Percentiles rank a stretch among this genome's conserved stretches.
Conservation (phyloP, 2,113 vertebrate species). For the Pongo abelii region DNA sequence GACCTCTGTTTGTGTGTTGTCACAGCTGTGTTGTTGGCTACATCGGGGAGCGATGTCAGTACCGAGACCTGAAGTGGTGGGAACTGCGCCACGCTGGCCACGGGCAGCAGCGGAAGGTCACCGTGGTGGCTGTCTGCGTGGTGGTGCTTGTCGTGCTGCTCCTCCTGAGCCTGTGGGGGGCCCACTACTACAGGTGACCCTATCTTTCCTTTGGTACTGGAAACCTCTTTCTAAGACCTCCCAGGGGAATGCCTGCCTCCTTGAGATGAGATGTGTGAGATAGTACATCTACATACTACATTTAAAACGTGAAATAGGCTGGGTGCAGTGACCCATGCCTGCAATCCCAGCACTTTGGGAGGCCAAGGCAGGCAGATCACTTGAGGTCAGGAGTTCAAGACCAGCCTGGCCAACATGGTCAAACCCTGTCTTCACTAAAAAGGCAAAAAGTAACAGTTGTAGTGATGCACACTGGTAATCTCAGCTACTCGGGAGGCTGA, state of each 20-base stretch:
- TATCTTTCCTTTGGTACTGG: not conserved
- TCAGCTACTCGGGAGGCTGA: too few relatives aligned
- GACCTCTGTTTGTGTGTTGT: conserved; percentile 10
- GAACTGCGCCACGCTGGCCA: conserved; percentile 85
- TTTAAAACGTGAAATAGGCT: too few relatives aligned
- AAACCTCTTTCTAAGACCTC: not conserved
- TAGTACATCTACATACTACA: not conserved
- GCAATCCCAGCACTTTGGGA: too few relatives aligned
- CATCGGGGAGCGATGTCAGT: conserved; percentile 93
- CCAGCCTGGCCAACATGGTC: too few relatives aligned
- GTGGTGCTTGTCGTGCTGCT: conserved; percentile 86
- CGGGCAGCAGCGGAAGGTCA: conserved; percentile 84
- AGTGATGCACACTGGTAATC: too few relatives aligned
- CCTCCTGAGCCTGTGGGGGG: conserved; percentile 80
- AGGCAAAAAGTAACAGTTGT: too few relatives aligned
- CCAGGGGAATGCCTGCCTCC: not conserved
- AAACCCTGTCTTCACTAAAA: too few relatives aligned
- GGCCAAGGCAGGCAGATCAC: too few relatives aligned
- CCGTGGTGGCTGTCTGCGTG: conserved; percentile 79
- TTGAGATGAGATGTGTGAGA: not conserved
- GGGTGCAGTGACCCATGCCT: too few relatives aligned
- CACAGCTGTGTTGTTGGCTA: conserved; percentile 90
- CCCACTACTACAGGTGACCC: conserved; percentile 88
- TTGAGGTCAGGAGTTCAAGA: too few relatives aligned
- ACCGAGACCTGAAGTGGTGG: conserved; percentile 93